Conservation (phyloP, 1,140 invertebrate genomes). For the Acromyrmex charruanus region DNA sequence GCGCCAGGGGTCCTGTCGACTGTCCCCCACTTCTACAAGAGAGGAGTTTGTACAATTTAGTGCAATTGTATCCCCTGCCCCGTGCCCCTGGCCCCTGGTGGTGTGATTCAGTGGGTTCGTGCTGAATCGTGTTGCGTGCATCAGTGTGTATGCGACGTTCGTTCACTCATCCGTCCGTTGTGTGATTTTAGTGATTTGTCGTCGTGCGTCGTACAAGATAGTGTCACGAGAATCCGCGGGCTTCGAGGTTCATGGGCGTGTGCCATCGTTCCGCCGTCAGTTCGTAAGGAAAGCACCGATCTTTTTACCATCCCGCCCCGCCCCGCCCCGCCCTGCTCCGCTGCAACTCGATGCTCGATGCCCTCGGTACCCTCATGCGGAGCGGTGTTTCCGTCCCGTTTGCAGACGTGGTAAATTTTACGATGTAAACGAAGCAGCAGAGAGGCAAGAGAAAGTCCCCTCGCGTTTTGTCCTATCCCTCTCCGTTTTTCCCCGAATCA, state of each 20-base stretch:
- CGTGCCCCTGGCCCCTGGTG: too few species aligned
- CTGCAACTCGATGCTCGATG: not conserved
- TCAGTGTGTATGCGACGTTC: not conserved
- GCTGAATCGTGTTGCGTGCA: not conserved
- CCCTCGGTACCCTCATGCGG: not conserved
- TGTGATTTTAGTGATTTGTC: conserved; percentile 23
- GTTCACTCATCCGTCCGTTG: not conserved
- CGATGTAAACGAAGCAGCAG: not conserved
- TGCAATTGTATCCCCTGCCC: too few species aligned
- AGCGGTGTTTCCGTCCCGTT: not conserved
- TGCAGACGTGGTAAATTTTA: not conserved
- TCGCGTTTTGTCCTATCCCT: not conserved
- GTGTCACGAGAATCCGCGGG: not conserved
- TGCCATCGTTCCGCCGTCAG: not conserved
- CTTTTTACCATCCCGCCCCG: not conserved
- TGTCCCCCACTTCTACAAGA: too few species aligned
- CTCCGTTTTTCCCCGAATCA: not conserved
- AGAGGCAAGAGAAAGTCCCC: not conserved
- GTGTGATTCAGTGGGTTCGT: too few species aligned
- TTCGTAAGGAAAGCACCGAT: not conserved
- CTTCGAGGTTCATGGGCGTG: conserved; percentile 35
- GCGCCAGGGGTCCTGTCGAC: too few species aligned
- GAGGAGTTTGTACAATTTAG: too few species aligned
- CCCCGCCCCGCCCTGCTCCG: not conserved
- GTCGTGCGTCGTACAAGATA: conserved; percentile 5